Base-by-base conservation (phyloP, 2,888 invertebrate genomes). In the Fabriciana adippe region DNA sequence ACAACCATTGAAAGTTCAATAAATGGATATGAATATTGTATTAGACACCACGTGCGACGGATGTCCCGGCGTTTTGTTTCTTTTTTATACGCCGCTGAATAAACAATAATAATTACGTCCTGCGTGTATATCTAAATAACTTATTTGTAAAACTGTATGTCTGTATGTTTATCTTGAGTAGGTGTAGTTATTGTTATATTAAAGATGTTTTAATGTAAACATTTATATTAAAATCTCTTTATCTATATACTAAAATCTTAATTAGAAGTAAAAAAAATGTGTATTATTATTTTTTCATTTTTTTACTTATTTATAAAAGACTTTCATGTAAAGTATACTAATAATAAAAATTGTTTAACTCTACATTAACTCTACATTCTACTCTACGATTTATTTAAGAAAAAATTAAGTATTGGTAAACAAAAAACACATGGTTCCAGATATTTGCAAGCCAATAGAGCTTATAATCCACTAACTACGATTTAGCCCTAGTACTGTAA, bases 11-110 rank as follows among this genome's bases (percentile, higher is more conserved):
- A 63, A 18, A 18, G 41, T 45, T 11, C 16, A 47, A 35, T 50
- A 65, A 18, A 55, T 66, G 11, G 35, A 51, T 66, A 69, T 69
- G 69, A 72, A 69, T 72, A 72, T 69, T 66, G 57, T 66, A 64
- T 59, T 45, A 45, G 60, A 47, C n/a, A 64, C 71, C 75, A 73
- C 73, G 75, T 74, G 74, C 72, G 64, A 69, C 75, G 75, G 75
- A 75, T 74, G 75, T 74, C 66, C 55, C 66, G 62, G 57, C 50
- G 65, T 68, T 31, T 51, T 59, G 48, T 65, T 66, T 35, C 47
- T 64, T 67, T 69, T 70, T 66, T 66, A 50, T 62, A 66, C 50
- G 61, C 51, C 61, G 51, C 18, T 13, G 35, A 15, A 61, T 61
- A 61, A 53, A 51, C 61, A 61, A 61, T 41, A 41, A 41, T 41